Conservation (phyloP, 1,140 invertebrate species). For the Drosophila melanogaster region DNA sequence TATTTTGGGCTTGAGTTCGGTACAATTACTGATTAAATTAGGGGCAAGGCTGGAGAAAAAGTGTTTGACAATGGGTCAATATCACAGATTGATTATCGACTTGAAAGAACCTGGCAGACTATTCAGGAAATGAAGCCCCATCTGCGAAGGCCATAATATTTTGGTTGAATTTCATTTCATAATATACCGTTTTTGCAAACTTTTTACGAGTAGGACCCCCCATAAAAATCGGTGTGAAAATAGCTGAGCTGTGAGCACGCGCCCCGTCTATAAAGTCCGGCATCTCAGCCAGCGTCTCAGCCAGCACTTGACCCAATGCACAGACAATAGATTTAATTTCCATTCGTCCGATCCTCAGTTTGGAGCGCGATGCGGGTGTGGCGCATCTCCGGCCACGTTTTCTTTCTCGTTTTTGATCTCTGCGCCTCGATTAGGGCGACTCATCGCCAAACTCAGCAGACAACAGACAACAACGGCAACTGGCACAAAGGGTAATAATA, state of each 20-base stretch:
- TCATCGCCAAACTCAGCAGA: slow-evolving; percentile 38
- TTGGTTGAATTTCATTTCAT: slow-evolving; percentile 11
- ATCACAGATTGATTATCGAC: slow-evolving; percentile 22
- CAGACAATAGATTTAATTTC: slow-evolving; percentile 78
- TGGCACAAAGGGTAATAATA: slow-evolving; percentile 48
- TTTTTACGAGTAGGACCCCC: slow-evolving; percentile 20
- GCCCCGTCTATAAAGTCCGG: slow-evolving; percentile 30
- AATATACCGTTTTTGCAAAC: slow-evolving; percentile 26
- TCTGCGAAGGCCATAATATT: slow-evolving; percentile 3
- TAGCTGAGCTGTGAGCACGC: slow-evolving; percentile 58
- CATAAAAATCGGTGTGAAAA: slow-evolving; percentile 56
- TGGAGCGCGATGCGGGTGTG: slow-evolving; percentile 66
- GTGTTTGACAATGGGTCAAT: slow-evolving; percentile 36
- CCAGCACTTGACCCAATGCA: slow-evolving; percentile 79
- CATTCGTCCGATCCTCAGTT: slow-evolving; percentile 60
- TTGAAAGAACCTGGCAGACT: slow-evolving; percentile 1
- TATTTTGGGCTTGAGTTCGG: slow-evolving; percentile 27
- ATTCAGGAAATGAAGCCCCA: slow-evolving; percentile 25
- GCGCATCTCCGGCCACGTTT: slow-evolving; percentile 70
- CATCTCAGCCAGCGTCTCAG: slow-evolving; percentile 37
- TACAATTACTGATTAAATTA: slow-evolving; percentile 39
- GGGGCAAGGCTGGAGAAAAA: slow-evolving; percentile 28
- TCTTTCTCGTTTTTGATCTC: slow-evolving; percentile 73
- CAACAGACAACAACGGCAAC: slow-evolving; percentile 8
- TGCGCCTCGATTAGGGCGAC: slow-evolving; percentile 66